Percentiles rank a stretch among this genome's conserved stretches.
These are phyloP conservation scores for Sternotherus odoratus DNA, from an alignment of 2,797 vertebrate genomes.

Conservation along the genomic window DNA sequence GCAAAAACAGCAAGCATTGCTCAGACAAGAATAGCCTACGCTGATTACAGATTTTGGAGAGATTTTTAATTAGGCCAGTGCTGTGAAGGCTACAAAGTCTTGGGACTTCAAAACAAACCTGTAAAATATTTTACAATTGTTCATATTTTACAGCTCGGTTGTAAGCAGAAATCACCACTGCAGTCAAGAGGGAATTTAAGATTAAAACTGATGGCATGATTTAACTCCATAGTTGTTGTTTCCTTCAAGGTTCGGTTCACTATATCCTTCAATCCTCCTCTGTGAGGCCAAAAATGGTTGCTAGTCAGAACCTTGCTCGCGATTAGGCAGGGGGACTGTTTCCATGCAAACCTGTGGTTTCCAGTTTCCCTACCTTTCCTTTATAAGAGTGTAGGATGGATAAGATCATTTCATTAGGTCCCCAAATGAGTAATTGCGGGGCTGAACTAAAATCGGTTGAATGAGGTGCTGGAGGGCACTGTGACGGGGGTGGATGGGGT, in stretches of 20 bases:
- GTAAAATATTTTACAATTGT: conserved; percentile 42
- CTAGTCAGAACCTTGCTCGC: conserved; percentile 10
- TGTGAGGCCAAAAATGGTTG: conserved; percentile 27
- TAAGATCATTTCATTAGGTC: neutral
- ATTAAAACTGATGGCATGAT: neutral
- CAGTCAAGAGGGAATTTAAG: neutral
- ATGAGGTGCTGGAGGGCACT: neutral
- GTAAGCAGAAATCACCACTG: conserved; percentile 14
- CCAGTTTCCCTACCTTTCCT: conserved; percentile 2
- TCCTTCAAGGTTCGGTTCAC: conserved; percentile 48
- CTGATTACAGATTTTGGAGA: conserved; percentile 53
- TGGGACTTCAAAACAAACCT: conserved; percentile 48
- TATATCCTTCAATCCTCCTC: neutral
- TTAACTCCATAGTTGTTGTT: conserved; percentile 7
- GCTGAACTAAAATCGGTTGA: rapidly evolving
- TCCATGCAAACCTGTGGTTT: neutral
- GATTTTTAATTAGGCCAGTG: conserved; percentile 55
- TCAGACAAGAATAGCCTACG: conserved; percentile 56
- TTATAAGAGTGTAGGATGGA: neutral
- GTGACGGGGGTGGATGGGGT: too few species aligned
- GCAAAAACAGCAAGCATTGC: conserved; percentile 52
- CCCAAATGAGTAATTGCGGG: neutral
- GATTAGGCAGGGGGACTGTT: neutral
- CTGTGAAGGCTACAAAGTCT: conserved; percentile 36
- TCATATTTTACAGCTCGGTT: conserved; percentile 48